phyloP scores from a whole-genome alignment of 2,888 invertebrate species.

The Phasia obesa region DNA sequence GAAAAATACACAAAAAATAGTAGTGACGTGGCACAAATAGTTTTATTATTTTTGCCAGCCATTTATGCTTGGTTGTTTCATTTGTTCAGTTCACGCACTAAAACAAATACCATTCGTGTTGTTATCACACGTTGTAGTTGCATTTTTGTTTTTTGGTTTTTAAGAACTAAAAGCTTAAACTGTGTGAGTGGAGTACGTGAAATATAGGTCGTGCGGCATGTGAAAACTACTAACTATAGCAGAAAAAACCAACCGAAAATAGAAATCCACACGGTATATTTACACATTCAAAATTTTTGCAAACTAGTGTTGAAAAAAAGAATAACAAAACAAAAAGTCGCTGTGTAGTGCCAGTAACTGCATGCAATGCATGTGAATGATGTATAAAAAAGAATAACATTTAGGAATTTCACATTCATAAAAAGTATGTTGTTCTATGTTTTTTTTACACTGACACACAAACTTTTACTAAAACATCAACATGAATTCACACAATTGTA shows the following conservation, averaged over 20 bases:
- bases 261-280: conserved; percentile 34
- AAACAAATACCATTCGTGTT: conserved; percentile 33
- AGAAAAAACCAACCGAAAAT: conserved; percentile 23
- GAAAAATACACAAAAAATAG: conserved; percentile 1
- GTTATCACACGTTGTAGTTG: conserved; percentile 40
- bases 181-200: conserved; percentile 62
- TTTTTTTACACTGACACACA: conserved; percentile 29
- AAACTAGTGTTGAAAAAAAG: conserved; percentile 7
- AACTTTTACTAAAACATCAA: conserved; percentile 27
- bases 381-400: conserved; percentile 30
- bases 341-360: conserved; percentile 24
- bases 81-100: conserved; percentile 46
- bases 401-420: conserved; percentile 55
- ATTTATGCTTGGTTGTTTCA: conserved; percentile 29
- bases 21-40: conserved; percentile 16
- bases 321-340: conserved; percentile 50
- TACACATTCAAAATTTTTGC: conserved; percentile 62
- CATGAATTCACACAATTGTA: conserved; percentile 33
- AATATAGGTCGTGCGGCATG: conserved; percentile 68
- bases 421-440: conserved; percentile 43
- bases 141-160: no score
- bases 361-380: conserved; percentile 56
- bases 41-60: conserved; percentile 7
- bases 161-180: conserved; percentile 26
- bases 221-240: conserved; percentile 54